These are phyloP conservation scores for Prunella strophiata DNA, from an alignment of 2,797 vertebrate genomes.

Conservation along the genomic window DNA sequence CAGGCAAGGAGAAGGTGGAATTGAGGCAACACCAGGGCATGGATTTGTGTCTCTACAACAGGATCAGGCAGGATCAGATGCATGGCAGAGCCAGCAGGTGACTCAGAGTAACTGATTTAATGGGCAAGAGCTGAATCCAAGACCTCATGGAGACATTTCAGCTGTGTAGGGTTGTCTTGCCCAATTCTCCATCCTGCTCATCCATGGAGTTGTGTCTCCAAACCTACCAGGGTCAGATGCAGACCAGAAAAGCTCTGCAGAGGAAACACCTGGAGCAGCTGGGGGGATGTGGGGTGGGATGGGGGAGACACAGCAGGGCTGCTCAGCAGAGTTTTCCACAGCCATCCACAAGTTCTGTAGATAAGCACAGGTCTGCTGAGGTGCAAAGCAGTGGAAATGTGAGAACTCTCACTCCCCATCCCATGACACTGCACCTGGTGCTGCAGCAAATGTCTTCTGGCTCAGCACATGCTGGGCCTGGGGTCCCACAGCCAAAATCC, in stretches of 20 bases:
- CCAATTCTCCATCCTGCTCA: background rate
- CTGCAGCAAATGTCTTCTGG: background rate
- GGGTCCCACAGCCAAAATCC: background rate
- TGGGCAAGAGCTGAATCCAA: background rate
- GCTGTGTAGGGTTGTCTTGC: background rate
- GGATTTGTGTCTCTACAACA: background rate
- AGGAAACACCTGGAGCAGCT: background rate
- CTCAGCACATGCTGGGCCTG: background rate
- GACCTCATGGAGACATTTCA: background rate
- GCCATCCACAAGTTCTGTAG: background rate
- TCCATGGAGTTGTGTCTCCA: background rate
- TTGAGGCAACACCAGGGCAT: background rate
- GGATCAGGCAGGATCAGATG: background rate
- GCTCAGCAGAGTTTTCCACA: background rate
- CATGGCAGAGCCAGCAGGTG: background rate
- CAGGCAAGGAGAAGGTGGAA: background rate
- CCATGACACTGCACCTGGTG: slow-evolving; percentile 4
- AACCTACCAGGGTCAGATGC: background rate
- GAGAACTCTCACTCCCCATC: background rate
- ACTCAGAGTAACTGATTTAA: background rate
- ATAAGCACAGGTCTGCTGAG: background rate
- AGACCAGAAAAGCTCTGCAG: background rate
- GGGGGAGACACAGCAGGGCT: background rate
- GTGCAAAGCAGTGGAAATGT: slow-evolving; percentile 7
- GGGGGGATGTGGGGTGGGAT: background rate